Conservation (phyloP, 2,888 invertebrate genomes). For the Zelleria hepariella region DNA sequence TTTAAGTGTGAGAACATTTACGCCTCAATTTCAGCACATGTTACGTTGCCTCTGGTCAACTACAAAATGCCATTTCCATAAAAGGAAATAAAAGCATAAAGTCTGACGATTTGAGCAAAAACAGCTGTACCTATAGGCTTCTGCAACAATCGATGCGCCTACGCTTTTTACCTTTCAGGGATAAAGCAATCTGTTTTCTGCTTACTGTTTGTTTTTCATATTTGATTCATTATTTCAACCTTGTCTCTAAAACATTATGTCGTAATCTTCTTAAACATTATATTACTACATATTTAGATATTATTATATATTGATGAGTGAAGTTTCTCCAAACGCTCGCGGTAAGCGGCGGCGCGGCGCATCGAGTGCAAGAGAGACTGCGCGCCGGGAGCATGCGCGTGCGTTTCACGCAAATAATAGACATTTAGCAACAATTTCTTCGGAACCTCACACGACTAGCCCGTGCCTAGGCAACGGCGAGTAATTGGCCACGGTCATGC, state of each 20-base stretch:
- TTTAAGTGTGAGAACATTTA: not conserved
- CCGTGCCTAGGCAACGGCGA: slow-evolving; percentile 56
- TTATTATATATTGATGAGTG: not conserved
- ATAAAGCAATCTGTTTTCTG: not conserved
- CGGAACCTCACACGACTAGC: slow-evolving; percentile 56
- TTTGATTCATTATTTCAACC: not conserved
- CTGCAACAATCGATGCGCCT: not conserved
- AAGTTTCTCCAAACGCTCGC: not conserved
- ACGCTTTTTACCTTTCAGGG: not conserved
- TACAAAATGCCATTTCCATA: not conserved
- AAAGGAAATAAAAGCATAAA: not conserved
- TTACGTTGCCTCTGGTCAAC: not conserved
- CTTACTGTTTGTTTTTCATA: not conserved
- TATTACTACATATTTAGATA: not conserved
- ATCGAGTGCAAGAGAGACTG: slow-evolving; percentile 15
- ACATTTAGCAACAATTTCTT: slow-evolving; percentile 51
- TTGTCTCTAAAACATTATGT: too few species aligned
- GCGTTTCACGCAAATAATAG: slow-evolving; percentile 58
- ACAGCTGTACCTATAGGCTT: not conserved
- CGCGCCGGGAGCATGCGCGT: slow-evolving; percentile 45
- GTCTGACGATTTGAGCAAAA: not conserved
- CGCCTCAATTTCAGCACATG: not conserved
- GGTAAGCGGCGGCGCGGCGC: not conserved
- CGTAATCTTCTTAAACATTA: too few species aligned
- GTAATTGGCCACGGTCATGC: slow-evolving; percentile 70